Percentiles rank a stretch among this genome's conserved stretches.
phyloP scores from a whole-genome alignment of 2,797 vertebrate species.

The Pteropus rufus region DNA sequence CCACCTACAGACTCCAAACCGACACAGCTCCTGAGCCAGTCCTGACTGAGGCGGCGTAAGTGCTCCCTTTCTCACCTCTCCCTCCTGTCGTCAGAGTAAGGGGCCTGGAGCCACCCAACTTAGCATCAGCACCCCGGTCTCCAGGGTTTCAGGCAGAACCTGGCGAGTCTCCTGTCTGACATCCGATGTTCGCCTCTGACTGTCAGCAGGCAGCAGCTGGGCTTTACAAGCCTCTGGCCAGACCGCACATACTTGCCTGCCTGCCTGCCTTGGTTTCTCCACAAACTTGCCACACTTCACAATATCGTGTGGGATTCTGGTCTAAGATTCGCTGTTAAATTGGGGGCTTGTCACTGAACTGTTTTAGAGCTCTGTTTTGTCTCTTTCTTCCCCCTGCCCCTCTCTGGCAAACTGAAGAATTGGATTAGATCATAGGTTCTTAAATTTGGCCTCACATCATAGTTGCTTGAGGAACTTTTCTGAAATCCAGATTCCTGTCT shows the following conservation, averaged over 20 bases:
- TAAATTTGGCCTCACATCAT: conserved; percentile 23
- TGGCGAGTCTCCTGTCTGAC: not conserved
- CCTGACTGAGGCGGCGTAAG: not conserved
- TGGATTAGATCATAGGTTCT: not conserved
- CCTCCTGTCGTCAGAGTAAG: not conserved
- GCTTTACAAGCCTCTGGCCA: not conserved
- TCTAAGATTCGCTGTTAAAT: not conserved
- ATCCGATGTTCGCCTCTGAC: not conserved
- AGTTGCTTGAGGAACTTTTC: not conserved
- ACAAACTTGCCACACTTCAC: not conserved
- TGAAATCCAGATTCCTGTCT: not conserved
- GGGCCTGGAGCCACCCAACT: not conserved
- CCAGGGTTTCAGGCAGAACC: not conserved
- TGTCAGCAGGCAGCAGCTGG: not conserved
- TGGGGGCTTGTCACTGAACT: not conserved
- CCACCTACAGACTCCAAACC: not conserved
- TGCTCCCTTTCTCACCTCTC: not conserved
- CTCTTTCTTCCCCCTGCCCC: not conserved
- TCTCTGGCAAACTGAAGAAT: not conserved
- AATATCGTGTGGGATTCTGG: not conserved
- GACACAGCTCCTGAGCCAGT: not conserved
- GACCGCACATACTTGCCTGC: not conserved
- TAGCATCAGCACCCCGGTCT: not conserved
- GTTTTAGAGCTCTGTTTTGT: not conserved
- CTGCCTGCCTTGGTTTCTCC: not conserved